Evolutionary conservation across 2,888 invertebrate genomes (phyloP), one percentile per base, ranked within the genome.

Genomic region (Macrosoma leucophasiata): DNA sequence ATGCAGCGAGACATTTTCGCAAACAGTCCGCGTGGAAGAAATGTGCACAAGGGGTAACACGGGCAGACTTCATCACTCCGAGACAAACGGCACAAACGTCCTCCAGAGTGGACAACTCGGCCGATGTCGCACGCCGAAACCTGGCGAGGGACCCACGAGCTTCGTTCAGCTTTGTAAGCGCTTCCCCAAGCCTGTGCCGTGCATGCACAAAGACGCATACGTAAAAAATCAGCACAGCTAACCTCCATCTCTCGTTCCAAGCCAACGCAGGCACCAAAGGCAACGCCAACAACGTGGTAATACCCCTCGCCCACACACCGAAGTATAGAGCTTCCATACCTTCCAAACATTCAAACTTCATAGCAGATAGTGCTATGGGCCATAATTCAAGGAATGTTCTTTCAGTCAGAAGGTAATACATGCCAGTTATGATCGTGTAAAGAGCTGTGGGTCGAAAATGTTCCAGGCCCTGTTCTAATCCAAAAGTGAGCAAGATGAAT

Each of bases 51-150:
- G 92, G 92, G 0, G 93, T 93, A 6, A 92, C 88, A 20, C 92
- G 82, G 0, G 93, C 93, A 4, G 88, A 86, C 30, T 77, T 77
- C 92, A 93, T 91, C 1, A 76, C 61, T 41, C 87, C 89, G 19
- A 93, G 79, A 54, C 93, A 93, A 3, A 93, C 91, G 0, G 92
- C 91, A 61, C 93, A 93, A 0, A 93, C 91, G 51, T 93, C 93
- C 52, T 93, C 92, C 37, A 90, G 86, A 23, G 86, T 86, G 7
- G 84, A 78, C 20, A 93, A 84, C 56, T 93, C 93, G 6, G 88
- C 88, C 0, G 62, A 36, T 2, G 89, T 89, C 12, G 92, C 93
- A 6, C 86, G 79, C 22, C 90, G 73, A 51, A 90, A 91, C 51
- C 85, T 85, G 10, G 86, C 86, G 28, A 92, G 59, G 3, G 89